Evolutionary conservation across 2,888 invertebrate species (phyloP), one percentile per base, ranked within the genome.

Genomic region (Leptinotarsa juncta): DNA sequence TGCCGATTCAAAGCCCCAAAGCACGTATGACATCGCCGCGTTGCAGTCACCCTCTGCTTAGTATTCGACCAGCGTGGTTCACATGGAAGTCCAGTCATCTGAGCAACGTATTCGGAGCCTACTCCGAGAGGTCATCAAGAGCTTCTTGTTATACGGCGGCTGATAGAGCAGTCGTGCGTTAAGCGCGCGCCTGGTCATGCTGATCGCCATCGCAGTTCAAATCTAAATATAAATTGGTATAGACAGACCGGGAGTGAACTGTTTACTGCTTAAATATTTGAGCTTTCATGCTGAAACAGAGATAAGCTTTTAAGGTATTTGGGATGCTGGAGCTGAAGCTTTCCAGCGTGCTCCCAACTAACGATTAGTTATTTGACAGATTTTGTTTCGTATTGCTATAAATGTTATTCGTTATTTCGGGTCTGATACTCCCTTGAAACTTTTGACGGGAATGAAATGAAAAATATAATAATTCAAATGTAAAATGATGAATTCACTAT

Each of bases 101-200:
- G 80, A 78, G 83, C 75, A 80, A 79, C 72, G 70, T 75, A 73
- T 67, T 71, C 75, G 73, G 71, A 72, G 74, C 70, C 72, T 76
- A 72, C 81, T 82, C 83, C 77, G 79, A 80, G 77, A 79, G 82
- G 82, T 84, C 82, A 84, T 84, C 83, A 83, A 83, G 81, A 82
- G 83, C 80, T 82, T 82, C 84, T 84, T 83, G 84, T 85, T 85
- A 83, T 82, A 82, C 79, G 81, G 82, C 79, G 80, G 82, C 80
- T 82, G 84, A 84, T 83, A 83, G 82, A 82, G 77, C 82, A 79
- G 75, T 81, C 85, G 85, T 84, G 83, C 84, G 83, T 75, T 83
- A 81, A 74, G 71, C 49, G 74, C 69, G 79, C 81, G 74, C 80
- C 74, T 71, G 74, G 73, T 78, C 81, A 78, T 76, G 73, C 73